Evolutionary conservation across 2,113 vertebrate genomes (phyloP).

Genomic region (Hippocampus guttulatus): DNA sequence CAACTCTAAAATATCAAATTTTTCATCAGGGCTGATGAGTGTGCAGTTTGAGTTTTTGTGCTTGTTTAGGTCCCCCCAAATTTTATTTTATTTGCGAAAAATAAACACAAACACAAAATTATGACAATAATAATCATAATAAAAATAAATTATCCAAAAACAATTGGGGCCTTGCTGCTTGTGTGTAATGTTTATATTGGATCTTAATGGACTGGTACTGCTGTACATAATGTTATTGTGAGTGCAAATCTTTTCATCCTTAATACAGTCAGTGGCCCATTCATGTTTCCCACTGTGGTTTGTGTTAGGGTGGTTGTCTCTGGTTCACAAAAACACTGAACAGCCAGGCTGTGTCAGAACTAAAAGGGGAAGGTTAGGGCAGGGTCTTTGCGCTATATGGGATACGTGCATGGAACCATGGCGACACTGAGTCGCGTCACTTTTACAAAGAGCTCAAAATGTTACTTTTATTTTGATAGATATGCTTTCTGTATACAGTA

Average conservation of each 20-base stretch:
- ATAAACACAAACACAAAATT: no score
- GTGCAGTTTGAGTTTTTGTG: no score
- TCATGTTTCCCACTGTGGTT: slow-evolving; percentile 31
- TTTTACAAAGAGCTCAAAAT: background rate
- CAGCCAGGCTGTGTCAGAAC: slow-evolving; percentile 50
- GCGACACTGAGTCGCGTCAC: slow-evolving; percentile 7
- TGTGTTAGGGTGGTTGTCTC: slow-evolving; percentile 30
- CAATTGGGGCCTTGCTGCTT: no score
- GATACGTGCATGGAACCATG: slow-evolving; percentile 27
- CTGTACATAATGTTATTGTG: background rate
- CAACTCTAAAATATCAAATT: no score
- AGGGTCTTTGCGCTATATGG: slow-evolving; percentile 41
- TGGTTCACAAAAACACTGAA: slow-evolving; percentile 43
- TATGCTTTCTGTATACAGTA: background rate
- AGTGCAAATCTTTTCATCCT: background rate
- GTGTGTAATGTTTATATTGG: background rate
- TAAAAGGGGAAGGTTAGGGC: slow-evolving; percentile 60
- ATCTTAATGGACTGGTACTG: background rate
- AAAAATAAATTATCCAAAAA: no score
- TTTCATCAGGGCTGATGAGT: no score
- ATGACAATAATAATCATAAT: no score
- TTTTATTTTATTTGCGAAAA: no score
- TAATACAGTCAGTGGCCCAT: background rate
- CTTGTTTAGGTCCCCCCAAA: no score
- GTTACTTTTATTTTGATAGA: background rate